Evolutionary conservation across 2,888 invertebrate species (phyloP), one percentile per base, ranked within the genome.

Genomic region (Nyleta sp.): DNA sequence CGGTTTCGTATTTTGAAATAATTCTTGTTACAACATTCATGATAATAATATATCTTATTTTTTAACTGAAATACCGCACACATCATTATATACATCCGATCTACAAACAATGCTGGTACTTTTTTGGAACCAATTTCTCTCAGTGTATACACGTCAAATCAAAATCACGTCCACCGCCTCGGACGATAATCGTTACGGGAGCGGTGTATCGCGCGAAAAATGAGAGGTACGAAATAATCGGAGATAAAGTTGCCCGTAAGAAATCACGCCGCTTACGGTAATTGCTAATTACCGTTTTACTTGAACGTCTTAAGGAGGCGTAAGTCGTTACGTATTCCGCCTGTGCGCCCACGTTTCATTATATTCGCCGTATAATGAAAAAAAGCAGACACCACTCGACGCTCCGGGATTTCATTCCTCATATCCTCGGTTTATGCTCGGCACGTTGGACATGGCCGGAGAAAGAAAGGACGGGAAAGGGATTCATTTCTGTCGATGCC

Each of bases 201-300:
- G 22, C 15, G 33, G 53, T 57, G 60, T 62, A 15, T 35, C 3
- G 28, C 24, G 24, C 4, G 7, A 20, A 59, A 24, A n/a, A 20
- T 13, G 33, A 24, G 17, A 24, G 2, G 13, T 35, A 62, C 13
- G 48, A 50, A 48, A 50, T 38, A 40, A 64, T 52, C 53, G 8
- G 11, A 40, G 48, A 38, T 38, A 48, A 48, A 50, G 50, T 64
- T 52, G 20, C 20, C 24, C 64, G 18, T n/a, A 44, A 35, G 33
- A 55, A 52, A 65, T 65, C 52, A 67, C 62, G 50, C 31, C 48
- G 48, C 48, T 48, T 48, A 38, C 48, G 11, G 65, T 65, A 64
- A 65, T 59, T 65, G 44, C 65, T 74, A 74, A 74, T 74, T 74
- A 67, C 65, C 57, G 33, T 59, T 67, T 74, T 42, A 46, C 28